Percentiles rank a stretch among this genome's conserved stretches.
phyloP scores from a whole-genome alignment of 2,797 vertebrate species.

The Buceros bicornis region DNA sequence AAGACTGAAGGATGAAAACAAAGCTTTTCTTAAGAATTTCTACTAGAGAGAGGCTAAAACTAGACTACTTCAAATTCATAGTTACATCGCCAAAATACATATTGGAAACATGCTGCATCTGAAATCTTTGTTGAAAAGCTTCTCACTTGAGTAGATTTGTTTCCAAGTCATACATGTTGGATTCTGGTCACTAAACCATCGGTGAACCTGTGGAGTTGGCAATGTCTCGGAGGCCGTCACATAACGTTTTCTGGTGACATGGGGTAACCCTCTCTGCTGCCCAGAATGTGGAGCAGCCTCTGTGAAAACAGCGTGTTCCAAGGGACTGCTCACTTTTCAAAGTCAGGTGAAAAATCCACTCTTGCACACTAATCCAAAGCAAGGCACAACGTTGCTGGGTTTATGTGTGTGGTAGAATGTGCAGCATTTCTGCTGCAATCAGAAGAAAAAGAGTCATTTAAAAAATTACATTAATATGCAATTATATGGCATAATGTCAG shows the following conservation, averaged over 20 bases:
- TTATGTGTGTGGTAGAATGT: background rate
- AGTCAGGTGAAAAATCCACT: background rate
- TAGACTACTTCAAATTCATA: background rate
- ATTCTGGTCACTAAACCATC: background rate
- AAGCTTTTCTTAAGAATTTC: background rate
- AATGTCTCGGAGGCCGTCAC: background rate
- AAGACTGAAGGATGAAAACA: background rate
- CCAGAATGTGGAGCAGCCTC: background rate
- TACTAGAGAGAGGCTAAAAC: background rate
- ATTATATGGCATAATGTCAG: conserved; percentile 34
- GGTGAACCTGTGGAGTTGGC: background rate
- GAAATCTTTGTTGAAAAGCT: background rate
- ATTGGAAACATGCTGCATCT: background rate
- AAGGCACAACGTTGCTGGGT: background rate
- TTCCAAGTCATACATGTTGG: background rate
- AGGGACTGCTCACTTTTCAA: background rate
- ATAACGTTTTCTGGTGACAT: background rate
- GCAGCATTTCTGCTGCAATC: background rate
- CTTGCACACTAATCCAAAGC: background rate
- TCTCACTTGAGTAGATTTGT: background rate
- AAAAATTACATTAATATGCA: conserved; percentile 25
- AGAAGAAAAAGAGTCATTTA: background rate
- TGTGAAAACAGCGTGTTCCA: fast-evolving
- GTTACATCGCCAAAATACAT: background rate
- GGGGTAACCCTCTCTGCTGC: background rate